Conservation (phyloP, 1,140 invertebrate species). For the Lethocerus indicus region DNA sequence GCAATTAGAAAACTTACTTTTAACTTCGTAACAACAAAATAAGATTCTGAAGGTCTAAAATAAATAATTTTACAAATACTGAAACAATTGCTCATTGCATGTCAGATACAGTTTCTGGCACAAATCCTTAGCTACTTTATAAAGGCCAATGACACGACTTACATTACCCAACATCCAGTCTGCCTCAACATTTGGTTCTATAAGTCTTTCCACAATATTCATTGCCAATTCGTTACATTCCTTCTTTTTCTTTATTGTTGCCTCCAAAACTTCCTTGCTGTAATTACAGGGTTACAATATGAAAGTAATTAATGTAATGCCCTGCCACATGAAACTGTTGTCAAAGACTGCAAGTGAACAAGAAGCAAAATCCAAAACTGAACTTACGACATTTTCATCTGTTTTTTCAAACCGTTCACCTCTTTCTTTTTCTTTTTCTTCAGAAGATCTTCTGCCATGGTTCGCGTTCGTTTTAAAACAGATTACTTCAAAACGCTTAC, state of each 20-base stretch:
- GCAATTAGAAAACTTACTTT: not conserved
- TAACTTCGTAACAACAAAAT: not conserved
- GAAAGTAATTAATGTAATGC: too few species aligned
- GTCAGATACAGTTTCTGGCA: too few species aligned
- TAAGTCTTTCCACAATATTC: conserved; percentile 38
- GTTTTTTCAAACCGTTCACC: too few species aligned
- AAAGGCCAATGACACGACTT: conserved; percentile 16
- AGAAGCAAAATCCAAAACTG: too few species aligned
- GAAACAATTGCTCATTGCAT: not conserved
- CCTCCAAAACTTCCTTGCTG: conserved; percentile 38
- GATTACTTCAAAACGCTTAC: too few species aligned
- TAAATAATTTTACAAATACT: not conserved
- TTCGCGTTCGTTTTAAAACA: too few species aligned
- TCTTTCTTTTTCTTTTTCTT: too few species aligned
- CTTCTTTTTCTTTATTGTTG: conserved; percentile 43
- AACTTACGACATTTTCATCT: too few species aligned
- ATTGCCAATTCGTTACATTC: conserved; percentile 45
- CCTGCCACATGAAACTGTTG: too few species aligned
- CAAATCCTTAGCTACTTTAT: not conserved
- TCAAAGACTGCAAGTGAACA: too few species aligned
- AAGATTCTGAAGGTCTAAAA: not conserved
- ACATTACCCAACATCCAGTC: conserved; percentile 32
- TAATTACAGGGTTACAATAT: too few species aligned
- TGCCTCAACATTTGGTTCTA: conserved; percentile 32
- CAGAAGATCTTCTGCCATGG: too few species aligned